Percentiles rank a stretch among this genome's conserved stretches.
These are phyloP conservation scores for Pycnonotus jocosus DNA, from an alignment of 2,113 vertebrate species.

Conservation along the genomic window DNA sequence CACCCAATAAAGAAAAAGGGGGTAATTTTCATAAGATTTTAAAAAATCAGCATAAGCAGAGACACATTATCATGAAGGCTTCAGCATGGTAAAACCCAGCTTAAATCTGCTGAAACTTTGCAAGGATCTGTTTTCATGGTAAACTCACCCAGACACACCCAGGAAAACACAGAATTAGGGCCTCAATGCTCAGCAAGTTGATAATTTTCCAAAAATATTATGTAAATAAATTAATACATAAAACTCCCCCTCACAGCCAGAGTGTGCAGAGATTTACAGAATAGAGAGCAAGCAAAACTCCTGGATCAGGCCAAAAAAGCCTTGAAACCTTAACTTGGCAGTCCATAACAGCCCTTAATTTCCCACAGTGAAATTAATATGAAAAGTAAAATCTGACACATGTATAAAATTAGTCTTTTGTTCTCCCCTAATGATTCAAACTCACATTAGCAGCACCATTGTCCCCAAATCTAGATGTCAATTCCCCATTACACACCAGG, in stretches of 20 bases:
- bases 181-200: neutral
- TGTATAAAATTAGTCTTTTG: neutral
- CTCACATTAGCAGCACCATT: neutral
- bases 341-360: neutral
- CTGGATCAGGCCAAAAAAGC: neutral
- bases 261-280: neutral
- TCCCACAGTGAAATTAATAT: neutral
- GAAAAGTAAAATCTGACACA: slow-evolving; percentile 9
- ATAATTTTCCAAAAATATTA: neutral
- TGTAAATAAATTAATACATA: neutral
- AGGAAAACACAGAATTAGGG: neutral
- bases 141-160: neutral
- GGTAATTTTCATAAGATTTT: neutral
- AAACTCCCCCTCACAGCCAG: neutral
- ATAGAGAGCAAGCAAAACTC: neutral
- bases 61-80: neutral
- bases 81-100: neutral
- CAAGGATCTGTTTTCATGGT: neutral
- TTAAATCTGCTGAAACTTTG: neutral
- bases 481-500: slow-evolving; percentile 61
- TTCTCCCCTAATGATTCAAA: neutral
- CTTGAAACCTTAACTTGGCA: neutral
- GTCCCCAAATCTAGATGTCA: slow-evolving; percentile 48
- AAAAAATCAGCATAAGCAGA: neutral
- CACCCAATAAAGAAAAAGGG: neutral